Conservation (phyloP, 2,113 vertebrate genomes). For the Vombatus ursinus region DNA sequence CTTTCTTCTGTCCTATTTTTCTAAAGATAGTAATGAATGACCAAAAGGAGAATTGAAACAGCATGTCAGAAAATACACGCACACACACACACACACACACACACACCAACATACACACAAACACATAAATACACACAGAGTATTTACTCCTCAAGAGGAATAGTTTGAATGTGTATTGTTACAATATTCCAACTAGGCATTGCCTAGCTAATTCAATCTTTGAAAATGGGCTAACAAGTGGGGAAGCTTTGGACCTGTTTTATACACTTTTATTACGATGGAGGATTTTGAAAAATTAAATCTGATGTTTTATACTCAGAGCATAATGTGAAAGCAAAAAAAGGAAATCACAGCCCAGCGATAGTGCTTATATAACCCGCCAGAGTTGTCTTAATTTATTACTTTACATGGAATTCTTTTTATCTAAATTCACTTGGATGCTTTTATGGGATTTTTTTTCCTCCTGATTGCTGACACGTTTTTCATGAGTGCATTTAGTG, state of each 20-base stretch:
- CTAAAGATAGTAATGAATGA: slow-evolving; percentile 63
- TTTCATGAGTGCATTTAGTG: slow-evolving; percentile 6
- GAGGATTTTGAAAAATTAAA: slow-evolving; percentile 65
- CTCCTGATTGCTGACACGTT: slow-evolving; percentile 20
- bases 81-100: not conserved
- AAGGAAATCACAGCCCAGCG: slow-evolving; percentile 23
- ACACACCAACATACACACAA: not conserved
- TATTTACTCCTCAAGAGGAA: slow-evolving; percentile 58
- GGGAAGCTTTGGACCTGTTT: slow-evolving; percentile 40
- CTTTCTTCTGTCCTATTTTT: slow-evolving; percentile 35
- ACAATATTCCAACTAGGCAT: slow-evolving; percentile 65
- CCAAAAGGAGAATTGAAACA: slow-evolving; percentile 11
- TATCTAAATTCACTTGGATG: slow-evolving; percentile 33
- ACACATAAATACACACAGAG: not conserved
- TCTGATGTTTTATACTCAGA: slow-evolving; percentile 53
- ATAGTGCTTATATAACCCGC: slow-evolving; percentile 21
- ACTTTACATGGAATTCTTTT: not conserved
- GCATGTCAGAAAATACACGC: not conserved
- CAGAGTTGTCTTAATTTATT: slow-evolving; percentile 52
- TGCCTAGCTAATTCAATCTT: slow-evolving; percentile 57
- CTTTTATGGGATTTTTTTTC: slow-evolving; percentile 31
- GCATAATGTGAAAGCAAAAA: slow-evolving; percentile 55
- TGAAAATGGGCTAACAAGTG: slow-evolving; percentile 71
- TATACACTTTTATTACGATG: slow-evolving; percentile 41
- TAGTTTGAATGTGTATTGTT: slow-evolving; percentile 57